Evolutionary conservation across 2,797 vertebrate species (phyloP).

Genomic region (Molossus molossus): DNA sequence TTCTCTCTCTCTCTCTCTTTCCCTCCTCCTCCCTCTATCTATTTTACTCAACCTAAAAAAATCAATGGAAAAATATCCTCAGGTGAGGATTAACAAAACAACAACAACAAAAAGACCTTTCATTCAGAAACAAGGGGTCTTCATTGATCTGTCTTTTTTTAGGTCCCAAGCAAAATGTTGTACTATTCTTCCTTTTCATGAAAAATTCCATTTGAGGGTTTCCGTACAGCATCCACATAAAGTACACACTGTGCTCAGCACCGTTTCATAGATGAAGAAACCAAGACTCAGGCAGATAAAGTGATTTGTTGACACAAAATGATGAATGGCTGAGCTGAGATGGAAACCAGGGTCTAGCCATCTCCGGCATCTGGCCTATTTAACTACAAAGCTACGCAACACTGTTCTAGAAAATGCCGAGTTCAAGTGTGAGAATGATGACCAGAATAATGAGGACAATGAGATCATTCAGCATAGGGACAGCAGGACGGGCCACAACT

Average conservation of each 20-base stretch:
- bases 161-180: not conserved
- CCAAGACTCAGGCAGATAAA: not conserved
- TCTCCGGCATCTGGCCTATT: not conserved
- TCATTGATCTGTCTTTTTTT: not conserved
- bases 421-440: not conserved
- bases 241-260: not conserved
- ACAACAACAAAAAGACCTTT: not conserved
- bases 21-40: too few species aligned
- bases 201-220: not conserved
- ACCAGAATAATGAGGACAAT: fast-evolving
- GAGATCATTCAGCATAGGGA: fast-evolving
- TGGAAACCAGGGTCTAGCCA: not conserved
- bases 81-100: too few species aligned
- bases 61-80: too few species aligned
- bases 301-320: not conserved
- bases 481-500: fast-evolving
- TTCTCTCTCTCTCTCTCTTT: too few species aligned
- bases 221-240: not conserved
- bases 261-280: not conserved
- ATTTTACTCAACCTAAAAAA: too few species aligned
- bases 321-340: not conserved
- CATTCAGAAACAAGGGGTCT: not conserved
- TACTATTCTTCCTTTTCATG: not conserved
- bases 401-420: not conserved
- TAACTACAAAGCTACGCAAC: not conserved